These are phyloP conservation scores for Rhea pennata DNA, from an alignment of 2,113 vertebrate species.

Conservation along the genomic window DNA sequence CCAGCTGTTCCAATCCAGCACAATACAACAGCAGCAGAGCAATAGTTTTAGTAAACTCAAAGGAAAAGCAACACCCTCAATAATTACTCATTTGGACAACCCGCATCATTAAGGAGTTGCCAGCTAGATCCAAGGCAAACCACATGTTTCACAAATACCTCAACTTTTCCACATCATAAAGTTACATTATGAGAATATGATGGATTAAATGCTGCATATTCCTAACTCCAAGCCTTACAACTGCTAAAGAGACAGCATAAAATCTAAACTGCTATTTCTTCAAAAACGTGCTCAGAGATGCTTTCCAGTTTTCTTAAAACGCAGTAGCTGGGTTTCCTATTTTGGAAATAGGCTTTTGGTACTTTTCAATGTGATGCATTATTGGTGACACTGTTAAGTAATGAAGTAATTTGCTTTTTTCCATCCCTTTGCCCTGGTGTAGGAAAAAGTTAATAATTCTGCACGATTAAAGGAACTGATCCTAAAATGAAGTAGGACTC, in stretches of 20 bases:
- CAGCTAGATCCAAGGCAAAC: neutral
- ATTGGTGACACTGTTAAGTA: neutral
- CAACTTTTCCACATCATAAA: neutral
- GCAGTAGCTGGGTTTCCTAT: neutral
- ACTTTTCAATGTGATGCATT: slow-evolving; percentile 34
- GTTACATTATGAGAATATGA: neutral
- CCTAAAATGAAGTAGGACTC: slow-evolving; percentile 30
- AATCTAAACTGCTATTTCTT: neutral
- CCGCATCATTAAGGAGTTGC: neutral
- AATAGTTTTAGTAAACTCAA: neutral
- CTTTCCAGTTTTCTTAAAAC: neutral
- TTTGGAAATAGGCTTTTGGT: neutral
- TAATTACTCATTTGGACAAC: slow-evolving; percentile 13
- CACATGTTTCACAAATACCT: neutral
- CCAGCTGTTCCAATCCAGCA: neutral
- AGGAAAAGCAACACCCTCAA: neutral
- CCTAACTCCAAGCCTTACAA: neutral
- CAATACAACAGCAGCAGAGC: neutral
- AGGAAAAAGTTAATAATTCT: slow-evolving; percentile 21
- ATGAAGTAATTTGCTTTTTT: slow-evolving; percentile 32
- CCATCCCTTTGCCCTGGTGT: neutral
- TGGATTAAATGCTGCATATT: neutral
- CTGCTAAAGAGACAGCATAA: neutral
- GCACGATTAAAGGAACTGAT: slow-evolving; percentile 46
- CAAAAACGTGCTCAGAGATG: neutral